These are phyloP conservation scores for Xylota sylvarum DNA, from an alignment of 2,888 invertebrate genomes.

Conservation along the genomic window DNA sequence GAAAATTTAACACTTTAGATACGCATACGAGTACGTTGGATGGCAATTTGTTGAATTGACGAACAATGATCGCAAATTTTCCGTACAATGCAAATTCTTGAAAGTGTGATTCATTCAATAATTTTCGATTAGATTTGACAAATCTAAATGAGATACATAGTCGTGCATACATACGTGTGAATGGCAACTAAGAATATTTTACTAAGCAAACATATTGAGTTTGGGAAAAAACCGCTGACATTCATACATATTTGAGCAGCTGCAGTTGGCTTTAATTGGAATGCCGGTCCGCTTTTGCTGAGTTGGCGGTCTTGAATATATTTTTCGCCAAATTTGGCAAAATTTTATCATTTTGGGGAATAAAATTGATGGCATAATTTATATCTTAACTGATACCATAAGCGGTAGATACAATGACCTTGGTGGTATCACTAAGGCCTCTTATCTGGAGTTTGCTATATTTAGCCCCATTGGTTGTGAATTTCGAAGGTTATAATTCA, in stretches of 20 bases:
- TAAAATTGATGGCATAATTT: no score
- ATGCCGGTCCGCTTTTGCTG: not conserved
- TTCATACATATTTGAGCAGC: slow-evolving; percentile 16
- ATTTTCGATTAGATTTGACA: slow-evolving; percentile 7
- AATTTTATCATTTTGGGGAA: not conserved
- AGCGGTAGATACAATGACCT: not conserved
- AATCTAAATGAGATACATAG: not conserved
- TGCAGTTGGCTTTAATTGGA: slow-evolving; percentile 2
- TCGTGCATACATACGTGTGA: not conserved
- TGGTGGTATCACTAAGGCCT: not conserved
- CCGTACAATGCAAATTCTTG: slow-evolving; percentile 26
- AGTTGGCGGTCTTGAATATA: not conserved
- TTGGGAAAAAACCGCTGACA: slow-evolving; percentile 10
- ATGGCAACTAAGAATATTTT: not conserved
- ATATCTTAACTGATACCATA: not conserved
- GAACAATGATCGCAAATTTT: slow-evolving; percentile 1
- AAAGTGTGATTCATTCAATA: slow-evolving; percentile 18
- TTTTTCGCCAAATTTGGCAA: no score
- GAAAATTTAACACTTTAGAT: slow-evolving; percentile 22
- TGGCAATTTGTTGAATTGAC: slow-evolving; percentile 40
- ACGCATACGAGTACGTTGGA: slow-evolving; percentile 23
- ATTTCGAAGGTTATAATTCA: no score
- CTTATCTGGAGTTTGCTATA: not conserved
- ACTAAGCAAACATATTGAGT: not conserved
- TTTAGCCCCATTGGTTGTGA: not conserved